Conservation (phyloP, 2,113 vertebrate species). For the Periophthalmodon schlosseri region DNA sequence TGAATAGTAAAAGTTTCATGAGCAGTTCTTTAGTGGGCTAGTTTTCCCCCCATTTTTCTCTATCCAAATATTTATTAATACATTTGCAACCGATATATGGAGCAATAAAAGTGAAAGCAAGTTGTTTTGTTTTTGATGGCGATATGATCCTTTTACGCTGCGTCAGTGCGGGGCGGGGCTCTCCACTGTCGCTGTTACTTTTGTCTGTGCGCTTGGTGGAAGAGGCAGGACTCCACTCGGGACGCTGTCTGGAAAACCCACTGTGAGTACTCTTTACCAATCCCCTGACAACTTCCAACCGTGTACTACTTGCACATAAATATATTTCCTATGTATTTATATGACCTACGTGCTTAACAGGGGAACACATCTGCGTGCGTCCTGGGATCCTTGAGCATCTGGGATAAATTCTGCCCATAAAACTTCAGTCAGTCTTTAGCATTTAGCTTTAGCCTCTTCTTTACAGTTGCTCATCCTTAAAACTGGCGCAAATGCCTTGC, state of each 20-base stretch:
- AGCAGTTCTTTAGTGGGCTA: not conserved
- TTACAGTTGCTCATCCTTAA: constrained; percentile 30
- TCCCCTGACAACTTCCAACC: constrained; percentile 48
- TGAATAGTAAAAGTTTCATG: too few relatives aligned
- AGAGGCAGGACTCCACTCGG: constrained; percentile 55
- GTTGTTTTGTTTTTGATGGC: constrained; percentile 7
- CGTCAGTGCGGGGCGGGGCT: constrained; percentile 59
- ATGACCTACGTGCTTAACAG: not conserved
- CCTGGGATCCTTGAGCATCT: not conserved
- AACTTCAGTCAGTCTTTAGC: constrained; percentile 58
- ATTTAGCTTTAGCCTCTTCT: constrained; percentile 54
- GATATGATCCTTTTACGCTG: not conserved
- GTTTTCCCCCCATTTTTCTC: too few relatives aligned
- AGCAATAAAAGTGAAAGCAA: too few relatives aligned
- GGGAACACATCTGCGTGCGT: not conserved
- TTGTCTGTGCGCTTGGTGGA: constrained; percentile 64
- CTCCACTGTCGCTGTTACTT: constrained; percentile 46
- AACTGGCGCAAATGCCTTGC: not conserved
- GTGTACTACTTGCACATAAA: not conserved
- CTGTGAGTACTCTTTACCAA: constrained; percentile 60
- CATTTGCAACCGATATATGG: too few relatives aligned
- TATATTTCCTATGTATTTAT: not conserved
- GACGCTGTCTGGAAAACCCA: constrained; percentile 66
- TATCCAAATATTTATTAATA: too few relatives aligned
- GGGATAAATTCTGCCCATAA: constrained; percentile 45